A percentile compares a stretch with the other conserved stretches of the same genome.
phyloP scores from a whole-genome alignment of 1,140 invertebrate genomes.

The Thaumetopoea pityocampa region DNA sequence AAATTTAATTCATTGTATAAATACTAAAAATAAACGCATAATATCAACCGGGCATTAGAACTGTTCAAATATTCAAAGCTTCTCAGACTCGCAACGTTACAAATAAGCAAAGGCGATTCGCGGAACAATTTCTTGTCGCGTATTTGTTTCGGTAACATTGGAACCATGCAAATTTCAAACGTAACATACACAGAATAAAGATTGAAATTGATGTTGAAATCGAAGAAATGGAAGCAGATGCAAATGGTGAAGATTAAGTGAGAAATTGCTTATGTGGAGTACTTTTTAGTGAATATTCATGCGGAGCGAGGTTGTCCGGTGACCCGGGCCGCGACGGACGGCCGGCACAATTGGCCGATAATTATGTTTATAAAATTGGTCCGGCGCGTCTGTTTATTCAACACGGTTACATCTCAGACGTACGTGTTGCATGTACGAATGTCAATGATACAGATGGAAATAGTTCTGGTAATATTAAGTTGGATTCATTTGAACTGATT shows the following conservation, averaged over 20 bases:
- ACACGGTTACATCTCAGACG: constrained; percentile 24
- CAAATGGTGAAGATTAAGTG: constrained; percentile 39
- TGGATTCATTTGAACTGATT: too few species aligned
- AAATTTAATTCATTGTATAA: too few species aligned
- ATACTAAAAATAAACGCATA: constrained; percentile 1
- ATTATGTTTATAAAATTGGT: constrained; percentile 66
- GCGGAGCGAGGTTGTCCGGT: constrained; percentile 30
- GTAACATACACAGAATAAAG: constrained; percentile 8
- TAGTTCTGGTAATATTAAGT: background rate
- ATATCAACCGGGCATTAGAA: constrained; percentile 3
- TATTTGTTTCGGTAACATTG: constrained; percentile 36
- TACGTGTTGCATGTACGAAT: constrained; percentile 1
- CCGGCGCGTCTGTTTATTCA: constrained; percentile 49
- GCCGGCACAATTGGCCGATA: constrained; percentile 60
- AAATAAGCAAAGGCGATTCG: constrained; percentile 34
- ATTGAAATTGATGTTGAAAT: constrained; percentile 6
- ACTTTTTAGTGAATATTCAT: constrained; percentile 66
- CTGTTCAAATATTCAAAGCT: constrained; percentile 39
- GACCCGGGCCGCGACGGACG: constrained; percentile 24
- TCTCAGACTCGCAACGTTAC: constrained; percentile 32
- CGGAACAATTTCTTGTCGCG: constrained; percentile 42
- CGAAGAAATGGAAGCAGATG: constrained; percentile 8
- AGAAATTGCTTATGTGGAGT: constrained; percentile 44
- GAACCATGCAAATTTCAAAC: constrained; percentile 3
- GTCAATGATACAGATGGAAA: background rate